Conservation (phyloP, 2,888 invertebrate species). For the Athalia circularis region DNA sequence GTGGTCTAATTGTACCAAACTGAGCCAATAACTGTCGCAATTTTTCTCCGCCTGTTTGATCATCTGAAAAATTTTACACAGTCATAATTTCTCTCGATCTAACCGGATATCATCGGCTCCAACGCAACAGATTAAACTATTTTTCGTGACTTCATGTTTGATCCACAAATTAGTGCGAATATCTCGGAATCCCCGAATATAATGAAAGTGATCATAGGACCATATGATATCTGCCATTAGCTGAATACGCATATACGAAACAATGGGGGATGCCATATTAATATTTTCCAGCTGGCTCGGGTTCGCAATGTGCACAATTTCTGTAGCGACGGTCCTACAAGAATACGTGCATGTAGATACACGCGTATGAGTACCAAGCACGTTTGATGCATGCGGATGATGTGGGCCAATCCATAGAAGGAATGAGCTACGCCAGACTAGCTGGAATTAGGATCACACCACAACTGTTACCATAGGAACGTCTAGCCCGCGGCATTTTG, state of each 20-base stretch:
- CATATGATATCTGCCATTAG: background rate
- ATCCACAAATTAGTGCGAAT: too few relatives aligned
- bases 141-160: too few relatives aligned
- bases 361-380: background rate
- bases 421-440: background rate
- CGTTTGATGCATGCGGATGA: background rate
- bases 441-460: background rate
- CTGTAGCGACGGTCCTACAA: background rate
- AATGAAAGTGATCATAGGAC: slow-evolving; percentile 31
- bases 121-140: too few relatives aligned
- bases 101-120: too few relatives aligned
- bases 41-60: too few relatives aligned
- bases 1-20: too few relatives aligned
- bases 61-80: too few relatives aligned
- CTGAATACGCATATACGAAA: slow-evolving; percentile 47
- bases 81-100: too few relatives aligned
- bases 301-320: slow-evolving; percentile 48
- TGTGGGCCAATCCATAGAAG: background rate
- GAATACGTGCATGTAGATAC: background rate
- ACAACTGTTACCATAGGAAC: background rate
- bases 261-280: slow-evolving; percentile 65
- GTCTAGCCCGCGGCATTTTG: slow-evolving; percentile 59
- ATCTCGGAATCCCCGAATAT: too few relatives aligned
- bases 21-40: too few relatives aligned
- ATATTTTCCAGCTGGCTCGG: slow-evolving; percentile 61